Evolutionary conservation across 2,797 vertebrate genomes (phyloP), one percentile per base, ranked within the genome.

Genomic region (Chanos chanos): DNA sequence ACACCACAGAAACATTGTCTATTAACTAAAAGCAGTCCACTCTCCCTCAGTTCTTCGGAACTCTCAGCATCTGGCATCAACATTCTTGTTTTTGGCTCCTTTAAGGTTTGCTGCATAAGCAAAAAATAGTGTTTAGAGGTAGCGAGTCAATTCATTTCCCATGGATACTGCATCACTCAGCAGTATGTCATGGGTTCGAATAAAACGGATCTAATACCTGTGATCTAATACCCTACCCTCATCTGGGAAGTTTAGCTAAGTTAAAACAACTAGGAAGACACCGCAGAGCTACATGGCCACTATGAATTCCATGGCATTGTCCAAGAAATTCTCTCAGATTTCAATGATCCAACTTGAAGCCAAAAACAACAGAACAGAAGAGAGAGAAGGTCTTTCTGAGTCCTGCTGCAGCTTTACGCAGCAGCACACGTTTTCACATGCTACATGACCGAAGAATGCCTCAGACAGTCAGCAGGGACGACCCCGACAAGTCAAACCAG

Each of bases 361-460:
- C 54, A 61, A 60, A 53, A 54, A n/a, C 36, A 39, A 39, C 51
- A 45, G 8, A 33, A 61, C 65, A 33, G 28, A 67, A 37, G 37
- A 36, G 13, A 18, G 7, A 41, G 22, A 7, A 1, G 7, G 15
- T 13, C 49, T 36, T 6, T 48, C 21, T 13, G 18, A 64, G 15
- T 44, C 36, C 41, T 54, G 28, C 16, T 15, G 24, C 34, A 19
- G 13, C 19, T 50, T 44, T 25, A 40, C 50, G 66, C 47, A 39
- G 31, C 34, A 52, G 56, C 44, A 54, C 15, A 52, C 57, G 51
- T 44, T 31, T 36, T 25, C 5, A 45, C 28, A 27, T 47, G 47
- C 5, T 27, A 12, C 19, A 2, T 4, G 37, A 58, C 48, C 22
- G 16, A 15, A 12, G 45, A 48, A 52, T 19, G 12, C 34, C 34